phyloP scores from a whole-genome alignment of 1,140 invertebrate genomes.

The Neodiprion pinetum region DNA sequence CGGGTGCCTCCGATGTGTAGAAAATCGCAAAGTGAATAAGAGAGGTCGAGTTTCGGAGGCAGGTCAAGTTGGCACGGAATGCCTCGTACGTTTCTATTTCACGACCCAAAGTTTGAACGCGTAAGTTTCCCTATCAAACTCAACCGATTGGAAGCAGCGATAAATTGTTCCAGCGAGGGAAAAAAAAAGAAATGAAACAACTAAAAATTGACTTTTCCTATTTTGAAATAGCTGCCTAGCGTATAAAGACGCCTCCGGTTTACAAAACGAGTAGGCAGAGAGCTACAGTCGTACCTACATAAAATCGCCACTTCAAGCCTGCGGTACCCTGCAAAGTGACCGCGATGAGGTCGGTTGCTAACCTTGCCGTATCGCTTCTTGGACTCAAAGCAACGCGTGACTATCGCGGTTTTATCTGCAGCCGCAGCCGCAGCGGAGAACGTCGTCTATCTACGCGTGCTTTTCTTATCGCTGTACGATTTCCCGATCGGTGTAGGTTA shows the following conservation, averaged over 20 bases:
- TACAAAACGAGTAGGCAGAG: too few species aligned
- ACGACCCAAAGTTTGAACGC: background rate
- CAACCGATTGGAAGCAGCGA: background rate
- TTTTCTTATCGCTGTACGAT: constrained; percentile 35
- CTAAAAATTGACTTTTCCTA: too few species aligned
- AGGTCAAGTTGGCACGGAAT: background rate
- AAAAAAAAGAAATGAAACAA: background rate
- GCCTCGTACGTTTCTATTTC: too few species aligned
- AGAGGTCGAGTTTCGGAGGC: background rate
- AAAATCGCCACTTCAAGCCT: background rate
- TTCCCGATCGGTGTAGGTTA: constrained; percentile 28
- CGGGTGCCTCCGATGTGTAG: too few species aligned
- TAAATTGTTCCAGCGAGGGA: background rate
- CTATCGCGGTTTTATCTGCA: constrained; percentile 16
- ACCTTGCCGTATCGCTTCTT: constrained; percentile 43
- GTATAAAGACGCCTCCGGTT: too few species aligned
- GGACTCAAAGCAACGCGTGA: constrained; percentile 28
- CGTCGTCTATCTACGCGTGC: constrained; percentile 13
- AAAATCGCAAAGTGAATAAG: background rate
- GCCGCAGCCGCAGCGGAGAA: constrained; percentile 14
- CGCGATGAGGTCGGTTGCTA: constrained; percentile 34
- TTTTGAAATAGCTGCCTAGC: too few species aligned
- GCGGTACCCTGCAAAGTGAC: background rate
- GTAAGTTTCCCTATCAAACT: background rate
- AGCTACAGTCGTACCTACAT: background rate